These are phyloP conservation scores for Cherax quadricarinatus DNA, from an alignment of 1,140 invertebrate genomes.

Conservation along the genomic window DNA sequence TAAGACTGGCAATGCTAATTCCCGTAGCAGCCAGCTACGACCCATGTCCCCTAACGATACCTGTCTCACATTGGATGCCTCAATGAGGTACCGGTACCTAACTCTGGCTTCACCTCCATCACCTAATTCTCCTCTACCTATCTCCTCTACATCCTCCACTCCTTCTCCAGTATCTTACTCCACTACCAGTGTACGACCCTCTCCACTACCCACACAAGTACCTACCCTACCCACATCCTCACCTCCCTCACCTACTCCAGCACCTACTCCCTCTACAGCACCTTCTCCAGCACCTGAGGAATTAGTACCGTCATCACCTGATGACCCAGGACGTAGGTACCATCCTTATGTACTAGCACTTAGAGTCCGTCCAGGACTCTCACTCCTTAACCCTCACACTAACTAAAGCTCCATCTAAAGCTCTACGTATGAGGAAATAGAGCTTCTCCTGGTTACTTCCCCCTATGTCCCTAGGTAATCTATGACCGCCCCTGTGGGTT, in stretches of 20 bases:
- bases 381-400: slow-evolving; percentile 49
- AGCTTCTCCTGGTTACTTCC: neutral
- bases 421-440: no score
- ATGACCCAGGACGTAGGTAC: neutral
- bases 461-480: no score
- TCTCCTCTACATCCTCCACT: slow-evolving; percentile 39
- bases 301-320: neutral
- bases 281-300: slow-evolving; percentile 34
- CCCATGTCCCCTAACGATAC: slow-evolving; percentile 34
- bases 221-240: neutral
- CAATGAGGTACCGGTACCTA: slow-evolving; percentile 37
- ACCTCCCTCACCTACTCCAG: neutral
- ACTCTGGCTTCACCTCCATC: slow-evolving; percentile 52
- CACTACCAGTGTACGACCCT: slow-evolving; percentile 20
- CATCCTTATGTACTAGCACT: slow-evolving; percentile 62
- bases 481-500: no score
- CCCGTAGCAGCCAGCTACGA: neutral
- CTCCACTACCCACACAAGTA: slow-evolving; percentile 17
- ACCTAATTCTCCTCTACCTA: slow-evolving; percentile 25
- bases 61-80: slow-evolving; percentile 31
- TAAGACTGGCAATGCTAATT: slow-evolving; percentile 8
- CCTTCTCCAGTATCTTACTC: slow-evolving; percentile 43
- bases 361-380: slow-evolving; percentile 40
- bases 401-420: neutral
- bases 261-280: slow-evolving; percentile 9